These are phyloP conservation scores for Margarornis squamiger DNA, from an alignment of 2,797 vertebrate genomes.

Conservation along the genomic window DNA sequence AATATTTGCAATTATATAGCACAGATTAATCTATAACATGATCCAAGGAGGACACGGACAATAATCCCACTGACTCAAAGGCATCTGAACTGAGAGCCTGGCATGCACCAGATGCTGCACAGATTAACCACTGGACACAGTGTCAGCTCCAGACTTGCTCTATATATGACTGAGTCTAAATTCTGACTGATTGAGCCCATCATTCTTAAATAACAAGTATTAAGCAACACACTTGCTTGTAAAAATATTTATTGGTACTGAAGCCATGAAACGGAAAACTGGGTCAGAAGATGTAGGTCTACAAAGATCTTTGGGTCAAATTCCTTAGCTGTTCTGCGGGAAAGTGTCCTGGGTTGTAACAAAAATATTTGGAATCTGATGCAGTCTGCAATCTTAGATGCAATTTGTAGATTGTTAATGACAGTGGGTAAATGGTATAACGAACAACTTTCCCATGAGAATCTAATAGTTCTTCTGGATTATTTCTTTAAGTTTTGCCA, in stretches of 20 bases:
- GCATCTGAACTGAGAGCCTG: not conserved
- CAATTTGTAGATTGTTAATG: constrained; percentile 67
- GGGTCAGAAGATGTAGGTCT: constrained; percentile 23
- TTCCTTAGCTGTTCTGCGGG: constrained; percentile 16
- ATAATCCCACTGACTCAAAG: not conserved
- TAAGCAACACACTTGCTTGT: constrained; percentile 53
- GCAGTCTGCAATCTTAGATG: constrained; percentile 50
- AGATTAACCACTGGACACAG: not conserved
- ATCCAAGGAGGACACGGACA: not conserved
- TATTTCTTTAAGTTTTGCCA: constrained; percentile 69
- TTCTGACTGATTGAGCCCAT: not conserved
- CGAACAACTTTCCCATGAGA: constrained; percentile 69
- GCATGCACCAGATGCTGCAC: not conserved
- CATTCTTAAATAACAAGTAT: constrained; percentile 9
- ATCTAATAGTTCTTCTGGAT: constrained; percentile 53
- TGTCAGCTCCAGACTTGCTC: not conserved
- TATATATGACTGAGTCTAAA: not conserved
- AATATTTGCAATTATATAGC: not conserved
- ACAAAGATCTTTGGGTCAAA: constrained; percentile 49
- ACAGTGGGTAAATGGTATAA: constrained; percentile 45
- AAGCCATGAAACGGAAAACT: constrained; percentile 36
- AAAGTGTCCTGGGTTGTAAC: constrained; percentile 48
- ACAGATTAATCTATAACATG: not conserved
- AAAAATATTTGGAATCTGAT: constrained; percentile 42
- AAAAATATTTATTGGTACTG: constrained; percentile 56